These are phyloP conservation scores for Rhinoptilus africanus DNA, from an alignment of 2,113 vertebrate species.

Conservation along the genomic window DNA sequence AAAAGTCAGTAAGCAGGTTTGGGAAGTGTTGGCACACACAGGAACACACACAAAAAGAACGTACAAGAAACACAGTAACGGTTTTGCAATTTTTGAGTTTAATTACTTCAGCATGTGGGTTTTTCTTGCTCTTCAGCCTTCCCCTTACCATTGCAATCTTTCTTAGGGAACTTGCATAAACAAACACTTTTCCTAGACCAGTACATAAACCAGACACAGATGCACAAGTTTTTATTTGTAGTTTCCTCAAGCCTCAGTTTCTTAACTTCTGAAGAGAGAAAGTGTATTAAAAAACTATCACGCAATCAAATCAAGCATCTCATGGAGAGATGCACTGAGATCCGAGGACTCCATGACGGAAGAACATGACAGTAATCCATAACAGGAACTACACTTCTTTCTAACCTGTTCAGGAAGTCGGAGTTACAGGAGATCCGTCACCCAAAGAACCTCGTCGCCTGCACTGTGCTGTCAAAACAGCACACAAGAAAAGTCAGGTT, in stretches of 20 bases:
- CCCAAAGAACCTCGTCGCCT: neutral
- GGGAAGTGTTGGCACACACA: neutral
- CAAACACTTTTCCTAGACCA: neutral
- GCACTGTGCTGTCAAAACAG: neutral
- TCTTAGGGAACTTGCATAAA: neutral
- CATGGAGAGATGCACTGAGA: neutral
- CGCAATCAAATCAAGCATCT: neutral
- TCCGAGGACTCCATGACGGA: neutral
- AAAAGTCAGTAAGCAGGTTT: neutral
- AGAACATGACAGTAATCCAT: neutral
- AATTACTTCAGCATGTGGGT: constrained; percentile 27
- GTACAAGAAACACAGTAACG: neutral
- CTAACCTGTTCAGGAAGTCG: neutral
- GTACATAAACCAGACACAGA: neutral
- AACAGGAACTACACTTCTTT: neutral
- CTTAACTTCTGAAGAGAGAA: neutral
- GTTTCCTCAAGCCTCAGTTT: neutral
- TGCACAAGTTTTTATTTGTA: neutral
- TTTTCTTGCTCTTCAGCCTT: neutral
- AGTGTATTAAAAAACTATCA: neutral
- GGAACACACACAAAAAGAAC: neutral
- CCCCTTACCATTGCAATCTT: neutral
- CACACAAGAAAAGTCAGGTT: neutral
- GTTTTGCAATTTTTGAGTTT: constrained; percentile 35
- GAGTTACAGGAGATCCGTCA: neutral